phyloP scores from a whole-genome alignment of 1,140 invertebrate genomes.

The Chrysoperla carnea region DNA sequence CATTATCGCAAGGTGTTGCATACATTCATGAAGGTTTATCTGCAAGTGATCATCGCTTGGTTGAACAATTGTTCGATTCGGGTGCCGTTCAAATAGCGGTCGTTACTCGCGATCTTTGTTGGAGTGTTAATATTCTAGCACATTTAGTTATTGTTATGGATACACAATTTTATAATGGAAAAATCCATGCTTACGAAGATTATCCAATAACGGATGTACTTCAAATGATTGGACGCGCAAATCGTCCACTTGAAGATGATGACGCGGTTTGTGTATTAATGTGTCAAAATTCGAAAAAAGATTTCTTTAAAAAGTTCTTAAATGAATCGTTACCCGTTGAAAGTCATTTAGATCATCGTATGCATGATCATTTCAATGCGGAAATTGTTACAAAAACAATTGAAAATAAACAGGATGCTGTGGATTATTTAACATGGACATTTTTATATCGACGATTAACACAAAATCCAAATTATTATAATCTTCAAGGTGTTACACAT shows the following conservation, averaged over 20 bases:
- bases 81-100: conserved; percentile 91
- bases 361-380: conserved; percentile 99
- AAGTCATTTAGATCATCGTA: conserved; percentile 87
- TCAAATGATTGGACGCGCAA: conserved; percentile 91
- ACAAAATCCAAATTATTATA: conserved; percentile 99
- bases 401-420: conserved; percentile 99
- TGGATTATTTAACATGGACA: conserved; percentile 99
- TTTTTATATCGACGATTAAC: conserved; percentile 93
- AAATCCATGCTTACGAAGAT: conserved; percentile 85
- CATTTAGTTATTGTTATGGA: conserved; percentile 96
- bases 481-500: conserved; percentile 91
- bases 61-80: conserved; percentile 83
- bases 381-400: conserved; percentile 99
- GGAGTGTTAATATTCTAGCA: conserved; percentile 72
- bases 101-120: conserved; percentile 78
- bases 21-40: conserved; percentile 93
- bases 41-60: conserved; percentile 63
- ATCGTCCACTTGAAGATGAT: conserved; percentile 77
- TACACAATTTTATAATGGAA: conserved; percentile 94
- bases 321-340: conserved; percentile 97
- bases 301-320: conserved; percentile 97
- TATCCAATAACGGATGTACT: conserved; percentile 95
- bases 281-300: conserved; percentile 95
- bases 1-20: conserved; percentile 82
- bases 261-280: conserved; percentile 93